A percentile compares a stretch with the other conserved stretches of the same genome.
These are phyloP conservation scores for Tortrix viridana DNA, from an alignment of 2,888 invertebrate genomes.

Conservation along the genomic window DNA sequence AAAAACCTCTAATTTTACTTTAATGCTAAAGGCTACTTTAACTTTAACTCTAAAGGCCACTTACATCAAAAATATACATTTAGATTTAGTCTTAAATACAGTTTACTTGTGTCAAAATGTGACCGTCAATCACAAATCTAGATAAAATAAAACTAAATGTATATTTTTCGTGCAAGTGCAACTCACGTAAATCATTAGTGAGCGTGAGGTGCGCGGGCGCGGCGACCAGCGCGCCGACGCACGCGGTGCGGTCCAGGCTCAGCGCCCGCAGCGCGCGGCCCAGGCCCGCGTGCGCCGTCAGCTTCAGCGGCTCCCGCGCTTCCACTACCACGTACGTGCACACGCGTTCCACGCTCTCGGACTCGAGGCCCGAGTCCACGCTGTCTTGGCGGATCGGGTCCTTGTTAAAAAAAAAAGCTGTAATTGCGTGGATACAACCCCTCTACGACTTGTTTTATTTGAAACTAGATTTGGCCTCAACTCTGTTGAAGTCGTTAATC, in stretches of 20 bases:
- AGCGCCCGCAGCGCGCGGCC: constrained; percentile 82
- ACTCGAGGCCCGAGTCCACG: constrained; percentile 79
- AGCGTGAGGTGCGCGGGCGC: constrained; percentile 67
- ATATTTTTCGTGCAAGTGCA: background rate
- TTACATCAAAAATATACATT: too few relatives aligned
- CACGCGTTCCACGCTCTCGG: constrained; percentile 66
- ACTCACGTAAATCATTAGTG: constrained; percentile 85
- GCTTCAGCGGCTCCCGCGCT: constrained; percentile 86
- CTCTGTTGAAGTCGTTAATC: too few relatives aligned
- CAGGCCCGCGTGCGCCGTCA: constrained; percentile 87
- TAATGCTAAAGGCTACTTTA: too few relatives aligned
- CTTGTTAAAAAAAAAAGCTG: constrained; percentile 45
- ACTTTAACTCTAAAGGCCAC: too few relatives aligned
- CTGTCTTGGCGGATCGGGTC: constrained; percentile 75
- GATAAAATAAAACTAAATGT: background rate
- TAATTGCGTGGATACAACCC: too few relatives aligned
- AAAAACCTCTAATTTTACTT: too few relatives aligned
- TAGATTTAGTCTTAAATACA: too few relatives aligned
- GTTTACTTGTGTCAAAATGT: too few relatives aligned
- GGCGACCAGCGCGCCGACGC: constrained; percentile 67
- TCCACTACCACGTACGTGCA: constrained; percentile 89
- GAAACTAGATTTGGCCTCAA: too few relatives aligned
- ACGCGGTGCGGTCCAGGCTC: constrained; percentile 62
- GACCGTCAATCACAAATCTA: too few relatives aligned
- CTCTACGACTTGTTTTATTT: too few relatives aligned